A percentile compares a stretch with the other conserved stretches of the same genome.
phyloP scores from a whole-genome alignment of 2,888 invertebrate species.

The Cephalotes varians region DNA sequence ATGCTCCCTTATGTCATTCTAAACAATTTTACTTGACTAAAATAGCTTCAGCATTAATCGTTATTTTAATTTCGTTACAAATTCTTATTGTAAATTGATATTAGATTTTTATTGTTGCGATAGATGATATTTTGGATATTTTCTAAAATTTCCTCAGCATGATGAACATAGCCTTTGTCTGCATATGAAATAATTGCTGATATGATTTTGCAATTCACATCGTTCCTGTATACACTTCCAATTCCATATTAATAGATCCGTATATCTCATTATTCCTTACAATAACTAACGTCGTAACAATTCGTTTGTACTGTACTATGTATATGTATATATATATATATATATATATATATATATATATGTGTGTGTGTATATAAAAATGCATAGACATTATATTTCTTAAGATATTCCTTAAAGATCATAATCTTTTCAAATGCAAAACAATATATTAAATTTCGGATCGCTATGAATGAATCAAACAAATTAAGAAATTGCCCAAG shows the following conservation, averaged over 20 bases:
- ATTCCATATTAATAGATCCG: constrained; percentile 36
- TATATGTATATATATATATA: too few species aligned
- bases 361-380: too few species aligned
- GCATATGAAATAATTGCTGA: constrained; percentile 19
- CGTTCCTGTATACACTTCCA: constrained; percentile 9
- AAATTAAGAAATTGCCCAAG: too few species aligned
- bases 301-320: not conserved
- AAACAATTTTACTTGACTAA: not conserved
- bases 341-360: too few species aligned
- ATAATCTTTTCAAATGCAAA: not conserved
- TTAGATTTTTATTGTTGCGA: not conserved
- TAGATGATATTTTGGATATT: not conserved
- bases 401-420: not conserved
- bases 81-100: not conserved
- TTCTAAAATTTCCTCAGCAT: not conserved
- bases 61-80: not conserved
- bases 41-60: not conserved
- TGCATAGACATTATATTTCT: not conserved
- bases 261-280: not conserved
- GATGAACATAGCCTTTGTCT: not conserved
- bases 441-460: too few species aligned
- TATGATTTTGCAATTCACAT: constrained; percentile 19
- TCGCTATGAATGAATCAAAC: too few species aligned
- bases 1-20: not conserved
- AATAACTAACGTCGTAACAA: constrained; percentile 3